These are phyloP conservation scores for Ophion ellenae DNA, from an alignment of 2,888 invertebrate species.

Conservation along the genomic window DNA sequence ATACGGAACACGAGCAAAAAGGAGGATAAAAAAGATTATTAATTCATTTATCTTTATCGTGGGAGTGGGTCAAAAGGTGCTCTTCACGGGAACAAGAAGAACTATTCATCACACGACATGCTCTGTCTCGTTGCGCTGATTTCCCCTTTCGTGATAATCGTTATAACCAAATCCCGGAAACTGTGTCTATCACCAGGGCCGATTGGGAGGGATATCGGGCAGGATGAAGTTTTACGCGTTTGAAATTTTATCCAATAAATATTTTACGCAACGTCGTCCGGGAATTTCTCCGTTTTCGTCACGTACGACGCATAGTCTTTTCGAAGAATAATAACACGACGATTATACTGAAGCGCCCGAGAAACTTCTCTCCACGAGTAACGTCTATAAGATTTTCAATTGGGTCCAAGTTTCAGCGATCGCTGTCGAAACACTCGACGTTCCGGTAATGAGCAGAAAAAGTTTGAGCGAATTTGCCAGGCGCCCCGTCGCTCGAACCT, in stretches of 20 bases:
- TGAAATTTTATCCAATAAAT: not conserved
- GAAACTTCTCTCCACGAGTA: not conserved
- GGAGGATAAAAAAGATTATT: constrained; percentile 56
- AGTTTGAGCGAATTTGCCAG: too few relatives aligned
- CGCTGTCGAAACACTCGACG: not conserved
- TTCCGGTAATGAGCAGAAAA: not conserved
- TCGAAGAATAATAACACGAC: constrained; percentile 2
- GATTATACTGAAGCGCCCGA: not conserved
- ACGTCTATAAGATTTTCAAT: not conserved
- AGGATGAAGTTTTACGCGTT: not conserved
- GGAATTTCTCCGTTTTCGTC: not conserved
- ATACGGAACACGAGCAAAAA: not conserved
- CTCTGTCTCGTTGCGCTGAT: not conserved
- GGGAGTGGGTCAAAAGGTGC: constrained; percentile 69
- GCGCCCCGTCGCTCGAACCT: not conserved
- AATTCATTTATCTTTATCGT: constrained; percentile 71
- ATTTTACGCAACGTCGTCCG: not conserved
- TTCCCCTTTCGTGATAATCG: constrained; percentile 31
- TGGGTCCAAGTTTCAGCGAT: not conserved
- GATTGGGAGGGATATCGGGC: constrained; percentile 11
- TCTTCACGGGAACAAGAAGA: constrained; percentile 65
- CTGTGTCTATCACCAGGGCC: not conserved
- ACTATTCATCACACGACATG: constrained; percentile 50
- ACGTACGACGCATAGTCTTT: not conserved
- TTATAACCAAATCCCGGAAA: constrained; percentile 38